phyloP scores from a whole-genome alignment of 1,140 invertebrate genomes.

The Platyscapa corneri region DNA sequence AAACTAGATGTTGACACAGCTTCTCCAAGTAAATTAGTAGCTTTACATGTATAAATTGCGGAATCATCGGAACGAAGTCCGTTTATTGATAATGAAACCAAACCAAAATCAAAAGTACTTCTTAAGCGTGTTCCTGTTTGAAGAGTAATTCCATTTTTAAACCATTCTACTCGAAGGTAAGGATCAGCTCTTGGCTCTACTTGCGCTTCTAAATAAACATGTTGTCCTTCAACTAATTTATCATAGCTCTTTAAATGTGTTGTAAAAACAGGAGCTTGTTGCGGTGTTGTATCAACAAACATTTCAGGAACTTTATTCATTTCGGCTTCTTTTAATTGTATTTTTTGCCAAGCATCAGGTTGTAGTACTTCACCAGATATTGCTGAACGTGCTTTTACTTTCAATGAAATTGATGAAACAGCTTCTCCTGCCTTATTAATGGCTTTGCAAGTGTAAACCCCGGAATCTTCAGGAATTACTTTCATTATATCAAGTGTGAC shows the following conservation, averaged over 20 bases:
- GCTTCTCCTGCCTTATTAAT: constrained; percentile 93
- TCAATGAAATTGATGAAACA: constrained; percentile 90
- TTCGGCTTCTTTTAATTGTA: constrained; percentile 90
- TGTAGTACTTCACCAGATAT: constrained; percentile 88
- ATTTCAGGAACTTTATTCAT: constrained; percentile 90
- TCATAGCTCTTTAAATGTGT: constrained; percentile 91
- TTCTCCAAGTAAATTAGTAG: constrained; percentile 91
- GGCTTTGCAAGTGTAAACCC: constrained; percentile 94
- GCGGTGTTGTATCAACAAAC: constrained; percentile 86
- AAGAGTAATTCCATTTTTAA: constrained; percentile 91
- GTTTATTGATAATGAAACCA: constrained; percentile 93
- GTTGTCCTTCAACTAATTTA: constrained; percentile 90
- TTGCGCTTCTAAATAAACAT: constrained; percentile 94
- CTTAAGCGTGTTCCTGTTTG: constrained; percentile 89
- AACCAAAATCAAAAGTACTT: constrained; percentile 94
- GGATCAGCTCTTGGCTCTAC: constrained; percentile 97
- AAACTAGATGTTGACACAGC: constrained; percentile 93
- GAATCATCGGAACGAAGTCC: constrained; percentile 90
- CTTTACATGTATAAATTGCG: constrained; percentile 95
- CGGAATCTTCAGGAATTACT: constrained; percentile 91
- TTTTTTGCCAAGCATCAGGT: constrained; percentile 92
- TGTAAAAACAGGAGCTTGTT: constrained; percentile 92
- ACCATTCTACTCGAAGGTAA: constrained; percentile 92
- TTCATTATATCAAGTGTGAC: constrained; percentile 93
- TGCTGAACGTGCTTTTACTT: constrained; percentile 87